A percentile compares a stretch with the other conserved stretches of the same genome.
phyloP scores from a whole-genome alignment of 92 coral and sea anemone genomes.

The Porites lobata region DNA sequence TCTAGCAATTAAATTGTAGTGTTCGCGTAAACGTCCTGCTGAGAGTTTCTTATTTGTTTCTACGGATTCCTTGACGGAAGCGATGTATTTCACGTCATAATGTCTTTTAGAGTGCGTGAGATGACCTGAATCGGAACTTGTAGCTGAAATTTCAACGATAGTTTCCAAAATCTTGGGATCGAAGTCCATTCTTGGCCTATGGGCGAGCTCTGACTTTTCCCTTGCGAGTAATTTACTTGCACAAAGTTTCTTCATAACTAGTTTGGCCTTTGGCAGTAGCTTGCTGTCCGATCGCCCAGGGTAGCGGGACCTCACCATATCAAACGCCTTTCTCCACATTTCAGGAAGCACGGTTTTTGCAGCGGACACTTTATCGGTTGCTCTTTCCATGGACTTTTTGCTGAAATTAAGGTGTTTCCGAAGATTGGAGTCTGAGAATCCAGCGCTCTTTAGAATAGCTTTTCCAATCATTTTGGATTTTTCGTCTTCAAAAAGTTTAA shows the following conservation, averaged over 20 bases:
- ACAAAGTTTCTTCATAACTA: slow-evolving; percentile 4
- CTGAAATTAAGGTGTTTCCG: slow-evolving; percentile 21
- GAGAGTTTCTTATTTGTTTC: slow-evolving; percentile 21
- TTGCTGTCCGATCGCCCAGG: background rate
- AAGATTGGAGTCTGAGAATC: slow-evolving; percentile 20
- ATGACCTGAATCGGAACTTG: slow-evolving; percentile 36
- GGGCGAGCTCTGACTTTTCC: slow-evolving; percentile 32
- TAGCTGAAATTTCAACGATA: slow-evolving; percentile 35
- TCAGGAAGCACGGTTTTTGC: slow-evolving; percentile 22
- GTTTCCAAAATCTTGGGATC: slow-evolving; percentile 37
- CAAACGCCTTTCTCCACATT: slow-evolving; percentile 24
- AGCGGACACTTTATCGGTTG: slow-evolving; percentile 1
- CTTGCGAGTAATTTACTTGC: background rate
- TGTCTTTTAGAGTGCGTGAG: slow-evolving; percentile 38
- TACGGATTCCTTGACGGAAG: slow-evolving; percentile 23
- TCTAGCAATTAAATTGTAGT: slow-evolving; percentile 23
- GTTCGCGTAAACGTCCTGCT: slow-evolving; percentile 30
- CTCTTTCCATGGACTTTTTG: slow-evolving; percentile 8
- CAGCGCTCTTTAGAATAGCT: slow-evolving; percentile 16
- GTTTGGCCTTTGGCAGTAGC: slow-evolving; percentile 26
- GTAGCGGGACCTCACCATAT: slow-evolving; percentile 16
- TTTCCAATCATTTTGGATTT: slow-evolving; percentile 18
- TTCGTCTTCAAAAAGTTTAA: slow-evolving; percentile 6
- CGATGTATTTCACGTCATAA: slow-evolving; percentile 32
- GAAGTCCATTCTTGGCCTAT: slow-evolving; percentile 28